Base-by-base conservation (phyloP, 2,113 vertebrate genomes). In the Hippoglossus stenolepis region DNA sequence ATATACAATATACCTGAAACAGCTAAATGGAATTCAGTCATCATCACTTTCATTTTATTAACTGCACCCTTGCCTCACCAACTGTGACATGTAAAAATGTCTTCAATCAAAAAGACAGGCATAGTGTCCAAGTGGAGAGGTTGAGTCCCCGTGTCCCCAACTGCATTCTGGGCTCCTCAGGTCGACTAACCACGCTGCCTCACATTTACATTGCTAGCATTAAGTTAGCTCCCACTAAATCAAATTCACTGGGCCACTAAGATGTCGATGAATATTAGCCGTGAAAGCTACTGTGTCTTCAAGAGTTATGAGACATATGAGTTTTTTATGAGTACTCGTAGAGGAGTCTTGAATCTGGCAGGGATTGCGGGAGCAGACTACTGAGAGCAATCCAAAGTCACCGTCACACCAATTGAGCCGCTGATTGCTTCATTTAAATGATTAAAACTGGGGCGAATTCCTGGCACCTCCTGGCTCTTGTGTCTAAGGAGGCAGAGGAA, bases 361-460 rank as follows among this genome's bases (percentile, higher is more conserved):
- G 70, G 59, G 86, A 89, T 86, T 76, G 84, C 69, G 35, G 35
- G 72, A 56, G 67, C 79, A 21, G 62, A 73, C 73, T 47, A 57
- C 62, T 51, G 69, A 86, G 76, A 83, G 79, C 70, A 28, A 82
- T 71, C 77, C 85, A 88, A 88, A 91, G 87, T 92, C 89, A 88
- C 84, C 81, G 82, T 91, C 85, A 87, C 83, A 84, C 69, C 81
- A 90, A 85, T 83, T 83, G 77, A 87, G 74, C 77, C 15, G 53
- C 73, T 87, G 88, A 91, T 88, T 90, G 79, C 80, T 91, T 90
- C 47, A 79, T 87, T 90, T 78, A 83, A 87, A 91, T 87, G 70
- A 92, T 85, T 89, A 87, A 77, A 89, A 89, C 70, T 67, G 49
- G 70, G 65, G 67, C 38, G 3, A 77, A 68, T 90, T 77, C 77